phyloP scores from a whole-genome alignment of 2,888 invertebrate species.

The Pyralis farinalis region DNA sequence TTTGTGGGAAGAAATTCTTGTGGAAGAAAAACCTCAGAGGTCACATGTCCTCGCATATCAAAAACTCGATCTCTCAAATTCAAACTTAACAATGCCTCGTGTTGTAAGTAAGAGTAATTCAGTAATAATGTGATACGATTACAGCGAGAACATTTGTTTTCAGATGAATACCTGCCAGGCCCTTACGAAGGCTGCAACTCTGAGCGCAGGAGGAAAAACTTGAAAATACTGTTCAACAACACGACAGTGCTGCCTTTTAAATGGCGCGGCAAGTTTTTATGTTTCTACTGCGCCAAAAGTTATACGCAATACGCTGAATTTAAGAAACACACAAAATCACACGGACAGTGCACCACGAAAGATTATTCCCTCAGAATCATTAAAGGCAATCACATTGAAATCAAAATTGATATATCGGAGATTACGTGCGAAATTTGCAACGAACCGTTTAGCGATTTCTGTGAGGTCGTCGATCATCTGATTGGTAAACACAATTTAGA shows the following conservation, averaged over 20 bases:
- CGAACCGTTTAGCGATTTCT: constrained; percentile 40
- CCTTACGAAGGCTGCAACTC: constrained; percentile 46
- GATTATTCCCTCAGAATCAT: constrained; percentile 47
- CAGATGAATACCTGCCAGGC: constrained; percentile 54
- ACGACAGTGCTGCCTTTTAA: constrained; percentile 65
- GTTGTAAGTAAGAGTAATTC: constrained; percentile 8
- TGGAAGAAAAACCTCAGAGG: constrained; percentile 80
- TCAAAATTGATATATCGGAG: constrained; percentile 63
- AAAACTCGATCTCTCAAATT: constrained; percentile 16
- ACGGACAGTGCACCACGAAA: constrained; percentile 46
- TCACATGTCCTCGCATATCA: constrained; percentile 64
- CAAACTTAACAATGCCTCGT: constrained; percentile 7
- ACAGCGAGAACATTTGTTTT: constrained; percentile 61
- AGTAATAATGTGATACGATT: constrained; percentile 28
- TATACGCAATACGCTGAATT: constrained; percentile 49
- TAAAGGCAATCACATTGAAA: constrained; percentile 49
- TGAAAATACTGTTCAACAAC: constrained; percentile 65
- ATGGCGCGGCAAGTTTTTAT: constrained; percentile 61
- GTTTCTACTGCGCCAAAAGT: constrained; percentile 60
- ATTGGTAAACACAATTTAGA: constrained; percentile 50
- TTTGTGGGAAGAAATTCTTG: constrained; percentile 78
- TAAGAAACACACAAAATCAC: constrained; percentile 56
- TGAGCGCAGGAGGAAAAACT: constrained; percentile 58
- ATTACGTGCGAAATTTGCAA: constrained; percentile 56
- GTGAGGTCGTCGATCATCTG: constrained; percentile 57